Conservation (phyloP, 2,113 vertebrate species). For the Takifugu bimaculatus region DNA sequence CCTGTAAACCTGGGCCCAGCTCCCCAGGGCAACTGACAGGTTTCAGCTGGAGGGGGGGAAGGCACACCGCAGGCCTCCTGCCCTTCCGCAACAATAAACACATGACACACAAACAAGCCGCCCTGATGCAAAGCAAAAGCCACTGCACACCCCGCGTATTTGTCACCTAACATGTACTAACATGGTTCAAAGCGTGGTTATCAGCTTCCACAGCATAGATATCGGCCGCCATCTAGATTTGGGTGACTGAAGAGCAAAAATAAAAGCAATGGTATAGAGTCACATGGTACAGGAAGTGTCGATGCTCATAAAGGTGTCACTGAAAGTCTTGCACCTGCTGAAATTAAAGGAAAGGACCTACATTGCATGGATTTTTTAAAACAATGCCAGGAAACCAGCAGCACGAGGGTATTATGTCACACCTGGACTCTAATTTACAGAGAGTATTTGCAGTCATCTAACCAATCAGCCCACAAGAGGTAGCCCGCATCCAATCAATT, state of each 20-base stretch:
- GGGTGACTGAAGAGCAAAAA: conserved; percentile 38
- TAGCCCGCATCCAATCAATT: conserved; percentile 61
- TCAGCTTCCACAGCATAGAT: conserved; percentile 42
- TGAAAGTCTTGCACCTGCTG: conserved; percentile 42
- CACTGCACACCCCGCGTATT: conserved; percentile 52
- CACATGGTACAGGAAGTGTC: conserved; percentile 30
- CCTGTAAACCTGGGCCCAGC: conserved; percentile 62
- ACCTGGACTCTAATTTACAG: conserved; percentile 68
- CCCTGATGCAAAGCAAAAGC: conserved; percentile 56
- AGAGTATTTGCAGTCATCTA: conserved; percentile 56
- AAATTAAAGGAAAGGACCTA: conserved; percentile 58
- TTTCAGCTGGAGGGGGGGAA: conserved; percentile 76
- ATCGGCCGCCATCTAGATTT: conserved; percentile 50
- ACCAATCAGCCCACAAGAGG: conserved; percentile 61
- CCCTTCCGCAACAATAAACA: conserved; percentile 70
- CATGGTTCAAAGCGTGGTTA: conserved; percentile 55
- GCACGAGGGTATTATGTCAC: conserved; percentile 61
- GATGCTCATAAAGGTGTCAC: conserved; percentile 43
- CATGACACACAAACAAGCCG: conserved; percentile 53
- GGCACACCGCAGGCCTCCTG: conserved; percentile 60
- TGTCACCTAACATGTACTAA: conserved; percentile 64
- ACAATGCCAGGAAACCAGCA: too few relatives aligned
- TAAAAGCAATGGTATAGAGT: conserved; percentile 25
- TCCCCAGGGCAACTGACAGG: conserved; percentile 71
- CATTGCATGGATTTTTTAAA: too few relatives aligned